Evolutionary conservation across 2,113 vertebrate genomes (phyloP), one percentile per base, ranked within the genome.

Genomic region (Empidonax traillii): DNA sequence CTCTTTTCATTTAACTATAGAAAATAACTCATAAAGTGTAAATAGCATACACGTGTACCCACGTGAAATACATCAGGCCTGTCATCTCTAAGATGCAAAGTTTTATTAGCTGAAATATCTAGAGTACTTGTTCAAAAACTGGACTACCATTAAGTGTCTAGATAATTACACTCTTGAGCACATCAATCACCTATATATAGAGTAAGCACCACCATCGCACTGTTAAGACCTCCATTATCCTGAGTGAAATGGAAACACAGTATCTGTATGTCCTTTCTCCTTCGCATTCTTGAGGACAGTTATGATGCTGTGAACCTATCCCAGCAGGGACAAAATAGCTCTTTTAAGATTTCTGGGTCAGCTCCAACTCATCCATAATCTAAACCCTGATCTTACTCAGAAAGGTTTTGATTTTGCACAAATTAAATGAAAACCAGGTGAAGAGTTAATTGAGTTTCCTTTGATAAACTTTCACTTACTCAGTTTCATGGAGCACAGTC

Each of bases 1-100:
- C 28, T 67, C 12, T 51, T 86, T 86, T 69, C 30, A 77, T 17
- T 37, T 73, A 53, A 27, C 24, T 76, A 27, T 21, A 69, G 67
- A 88, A 83, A 83, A 58, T 51, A 83, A 25, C 41, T 68, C 23
- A 5, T 43, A 14, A 20, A 35, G 9, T 21, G 31, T 53, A 94
- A 89, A 76, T 27, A 80, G 15, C 0, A 0, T 25, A 44, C 0
- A 0, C 1, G 0, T 0, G 0, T 61, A 12, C 22, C 47, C 62
- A 66, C 0, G 0, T 67, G 62, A 90, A 86, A 76, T 66, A 30
- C 21, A 73, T 66, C 30, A 77, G 23, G 30, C 4, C 9, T 92
- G 49, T 63, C 14, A 33, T 43, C 59, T 65, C 71, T 76, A 61
- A 69, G 44, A 53, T 55, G 39, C 17, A 51, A 53, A 66, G 41